Conservation (phyloP, 1,140 invertebrate species). For the Drosophila watanabei region DNA sequence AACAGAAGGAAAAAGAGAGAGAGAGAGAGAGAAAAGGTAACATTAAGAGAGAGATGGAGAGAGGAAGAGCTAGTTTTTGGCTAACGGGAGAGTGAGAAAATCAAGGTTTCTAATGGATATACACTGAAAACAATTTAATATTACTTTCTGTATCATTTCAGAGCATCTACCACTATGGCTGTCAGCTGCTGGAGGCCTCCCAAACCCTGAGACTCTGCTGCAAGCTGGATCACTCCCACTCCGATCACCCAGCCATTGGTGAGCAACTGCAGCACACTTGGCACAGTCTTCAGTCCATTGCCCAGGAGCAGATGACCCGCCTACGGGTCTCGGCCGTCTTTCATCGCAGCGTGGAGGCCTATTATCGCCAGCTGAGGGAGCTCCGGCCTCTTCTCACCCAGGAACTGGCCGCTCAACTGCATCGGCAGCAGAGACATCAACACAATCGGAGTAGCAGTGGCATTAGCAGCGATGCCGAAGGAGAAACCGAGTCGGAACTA, state of each 20-base stretch:
- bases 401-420: slow-evolving; percentile 68
- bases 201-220: slow-evolving; percentile 91
- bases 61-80: slow-evolving; percentile 6
- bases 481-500: slow-evolving; percentile 52
- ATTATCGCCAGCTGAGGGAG: slow-evolving; percentile 88
- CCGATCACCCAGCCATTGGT: slow-evolving; percentile 57
- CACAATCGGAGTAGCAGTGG: slow-evolving; percentile 79
- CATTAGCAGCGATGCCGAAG: slow-evolving; percentile 77
- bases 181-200: slow-evolving; percentile 91
- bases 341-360: slow-evolving; percentile 91
- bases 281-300: slow-evolving; percentile 90
- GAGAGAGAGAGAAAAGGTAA: not conserved
- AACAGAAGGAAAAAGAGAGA: not conserved
- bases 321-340: slow-evolving; percentile 92
- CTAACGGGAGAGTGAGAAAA: slow-evolving; percentile 31
- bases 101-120: slow-evolving; percentile 6
- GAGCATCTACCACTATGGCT: slow-evolving; percentile 93
- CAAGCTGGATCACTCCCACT: slow-evolving; percentile 86
- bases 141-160: slow-evolving; percentile 65
- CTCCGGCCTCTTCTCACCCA: slow-evolving; percentile 87
- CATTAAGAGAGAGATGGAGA: not conserved
- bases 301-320: slow-evolving; percentile 92
- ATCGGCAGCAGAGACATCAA: slow-evolving; percentile 64
- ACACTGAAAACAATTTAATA: not conserved
- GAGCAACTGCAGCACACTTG: slow-evolving; percentile 89